These are phyloP conservation scores for Dryococelus australis DNA, from an alignment of 2,888 invertebrate genomes.

Conservation along the genomic window DNA sequence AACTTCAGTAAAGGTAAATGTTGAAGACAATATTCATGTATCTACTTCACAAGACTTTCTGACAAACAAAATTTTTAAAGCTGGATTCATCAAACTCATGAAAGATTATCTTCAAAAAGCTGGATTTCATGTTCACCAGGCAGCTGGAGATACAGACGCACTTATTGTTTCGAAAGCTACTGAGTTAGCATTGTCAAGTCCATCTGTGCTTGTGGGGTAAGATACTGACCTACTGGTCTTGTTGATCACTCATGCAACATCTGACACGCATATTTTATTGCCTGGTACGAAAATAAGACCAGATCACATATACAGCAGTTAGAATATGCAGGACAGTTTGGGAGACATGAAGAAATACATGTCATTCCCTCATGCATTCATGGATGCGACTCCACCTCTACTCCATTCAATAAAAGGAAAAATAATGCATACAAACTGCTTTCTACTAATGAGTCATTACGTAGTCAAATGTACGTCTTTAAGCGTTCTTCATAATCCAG, in stretches of 20 bases:
- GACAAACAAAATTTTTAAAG: neutral
- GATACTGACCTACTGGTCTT: constrained; percentile 20
- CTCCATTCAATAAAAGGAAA: neutral
- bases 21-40: constrained; percentile 17
- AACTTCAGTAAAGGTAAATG: neutral
- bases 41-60: neutral
- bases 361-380: constrained; percentile 5
- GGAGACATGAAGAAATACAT: constrained; percentile 18
- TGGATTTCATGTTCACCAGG: neutral
- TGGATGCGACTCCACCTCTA: neutral
- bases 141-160: constrained; percentile 17
- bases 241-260: neutral
- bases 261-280: neutral
- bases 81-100: neutral
- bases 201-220: neutral
- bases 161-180: constrained; percentile 12
- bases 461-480: neutral
- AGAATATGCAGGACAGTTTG: neutral
- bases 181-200: neutral
- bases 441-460: neutral
- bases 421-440: too few relatives aligned
- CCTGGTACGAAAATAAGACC: constrained; percentile 12
- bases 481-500: neutral
- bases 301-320: neutral
- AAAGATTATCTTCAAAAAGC: neutral